Percentiles rank a stretch among this genome's conserved stretches.
phyloP scores from a whole-genome alignment of 2,888 invertebrate genomes.

The Syrista parreyssii region DNA sequence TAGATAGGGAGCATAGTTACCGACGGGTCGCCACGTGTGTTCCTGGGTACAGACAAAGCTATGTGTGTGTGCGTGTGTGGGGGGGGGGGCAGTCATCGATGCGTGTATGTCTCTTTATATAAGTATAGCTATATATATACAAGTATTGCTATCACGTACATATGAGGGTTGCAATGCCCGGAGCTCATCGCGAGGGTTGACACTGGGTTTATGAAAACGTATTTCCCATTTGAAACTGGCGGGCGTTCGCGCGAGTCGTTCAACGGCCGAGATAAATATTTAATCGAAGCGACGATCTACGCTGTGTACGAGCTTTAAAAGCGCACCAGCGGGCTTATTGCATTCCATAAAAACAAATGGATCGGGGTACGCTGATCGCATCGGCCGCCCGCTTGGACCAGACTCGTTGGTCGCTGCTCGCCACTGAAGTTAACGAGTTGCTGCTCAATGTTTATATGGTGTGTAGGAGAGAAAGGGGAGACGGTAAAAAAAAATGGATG shows the following conservation, averaged over 20 bases:
- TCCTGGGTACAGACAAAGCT: background rate
- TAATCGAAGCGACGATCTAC: slow-evolving; percentile 27
- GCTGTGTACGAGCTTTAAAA: slow-evolving; percentile 16
- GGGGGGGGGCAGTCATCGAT: background rate
- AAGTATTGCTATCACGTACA: background rate
- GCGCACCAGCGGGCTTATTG: background rate
- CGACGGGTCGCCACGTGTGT: background rate
- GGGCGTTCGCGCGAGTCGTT: background rate
- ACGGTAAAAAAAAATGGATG: background rate
- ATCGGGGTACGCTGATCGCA: background rate
- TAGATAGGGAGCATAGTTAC: background rate
- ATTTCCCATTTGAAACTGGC: slow-evolving; percentile 12
- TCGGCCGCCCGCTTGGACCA: background rate
- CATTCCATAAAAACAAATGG: background rate
- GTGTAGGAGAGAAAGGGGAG: background rate
- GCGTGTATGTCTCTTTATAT: background rate
- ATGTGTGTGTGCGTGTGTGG: background rate
- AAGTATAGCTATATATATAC: background rate
- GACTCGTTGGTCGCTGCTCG: background rate
- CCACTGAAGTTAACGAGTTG: background rate
- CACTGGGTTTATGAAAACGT: slow-evolving; percentile 8
- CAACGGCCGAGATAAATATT: slow-evolving; percentile 33
- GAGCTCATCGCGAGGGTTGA: background rate
- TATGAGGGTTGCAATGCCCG: background rate
- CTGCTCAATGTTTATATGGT: background rate